These are phyloP conservation scores for Oxyruncus cristatus DNA, from an alignment of 2,113 vertebrate species.

Conservation along the genomic window DNA sequence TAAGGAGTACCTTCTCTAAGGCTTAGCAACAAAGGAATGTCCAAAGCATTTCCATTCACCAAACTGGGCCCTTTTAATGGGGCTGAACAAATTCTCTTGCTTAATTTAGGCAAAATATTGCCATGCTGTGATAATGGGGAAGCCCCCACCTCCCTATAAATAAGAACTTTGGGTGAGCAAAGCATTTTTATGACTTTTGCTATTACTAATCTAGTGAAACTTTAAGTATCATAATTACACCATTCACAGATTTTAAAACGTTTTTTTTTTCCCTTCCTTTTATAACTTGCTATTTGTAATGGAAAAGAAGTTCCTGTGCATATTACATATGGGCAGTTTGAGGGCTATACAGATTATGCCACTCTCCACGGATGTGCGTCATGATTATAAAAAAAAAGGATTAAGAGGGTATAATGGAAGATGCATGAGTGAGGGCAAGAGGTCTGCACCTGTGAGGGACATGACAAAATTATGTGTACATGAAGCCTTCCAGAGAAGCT, in stretches of 20 bases:
- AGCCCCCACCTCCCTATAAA: slow-evolving; percentile 26
- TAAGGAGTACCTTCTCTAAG: not conserved
- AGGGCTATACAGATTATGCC: not conserved
- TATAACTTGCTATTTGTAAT: not conserved
- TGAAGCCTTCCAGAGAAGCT: not conserved
- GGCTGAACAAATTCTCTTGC: not conserved
- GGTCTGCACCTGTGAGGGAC: not conserved
- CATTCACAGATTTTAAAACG: not conserved
- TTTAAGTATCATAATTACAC: slow-evolving; percentile 51
- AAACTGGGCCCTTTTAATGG: not conserved
- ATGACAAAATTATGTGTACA: not conserved
- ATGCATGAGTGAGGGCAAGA: not conserved
- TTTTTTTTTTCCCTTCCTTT: not conserved
- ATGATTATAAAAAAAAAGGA: not conserved
- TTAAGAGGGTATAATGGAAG: not conserved
- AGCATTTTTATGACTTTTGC: slow-evolving; percentile 52
- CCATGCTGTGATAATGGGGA: not conserved
- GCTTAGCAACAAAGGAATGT: not conserved
- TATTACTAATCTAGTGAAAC: slow-evolving; percentile 50
- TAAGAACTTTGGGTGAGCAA: slow-evolving; percentile 19
- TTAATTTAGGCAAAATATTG: slow-evolving; percentile 24
- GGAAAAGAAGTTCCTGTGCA: not conserved
- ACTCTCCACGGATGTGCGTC: not conserved
- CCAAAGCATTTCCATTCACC: not conserved
- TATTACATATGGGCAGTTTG: not conserved